Percentiles rank a stretch among this genome's conserved stretches.
phyloP scores from a whole-genome alignment of 1,140 invertebrate genomes.

The Adoxophyes honmai region DNA sequence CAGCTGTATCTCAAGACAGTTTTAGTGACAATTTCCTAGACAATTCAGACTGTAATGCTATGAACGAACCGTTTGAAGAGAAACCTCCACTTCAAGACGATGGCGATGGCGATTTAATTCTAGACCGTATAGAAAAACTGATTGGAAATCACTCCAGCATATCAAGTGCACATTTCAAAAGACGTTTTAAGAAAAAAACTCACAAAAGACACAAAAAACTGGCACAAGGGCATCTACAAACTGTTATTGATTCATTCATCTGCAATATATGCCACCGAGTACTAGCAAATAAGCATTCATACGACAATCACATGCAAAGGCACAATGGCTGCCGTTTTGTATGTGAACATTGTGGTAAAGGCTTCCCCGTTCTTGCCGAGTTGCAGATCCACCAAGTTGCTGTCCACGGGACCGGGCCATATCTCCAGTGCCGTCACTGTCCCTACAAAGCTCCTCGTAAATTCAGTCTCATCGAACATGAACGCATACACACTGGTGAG shows the following conservation, averaged over 20 bases:
- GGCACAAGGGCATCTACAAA: background rate
- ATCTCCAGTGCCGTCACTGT: slow-evolving; percentile 49
- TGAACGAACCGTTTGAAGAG: background rate
- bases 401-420: slow-evolving; percentile 44
- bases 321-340: slow-evolving; percentile 53
- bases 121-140: background rate
- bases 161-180: background rate
- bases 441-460: slow-evolving; percentile 50
- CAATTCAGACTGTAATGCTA: background rate
- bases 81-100: background rate
- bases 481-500: slow-evolving; percentile 56
- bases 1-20: background rate
- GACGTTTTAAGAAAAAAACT: background rate
- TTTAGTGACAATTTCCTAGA: slow-evolving; percentile 8
- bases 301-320: slow-evolving; percentile 57
- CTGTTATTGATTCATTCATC: slow-evolving; percentile 17
- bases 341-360: slow-evolving; percentile 62
- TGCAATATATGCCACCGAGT: slow-evolving; percentile 52
- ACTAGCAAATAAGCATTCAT: slow-evolving; percentile 48
- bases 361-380: slow-evolving; percentile 37
- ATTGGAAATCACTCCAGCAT: background rate
- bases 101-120: background rate
- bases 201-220: slow-evolving; percentile 17
- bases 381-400: slow-evolving; percentile 46
- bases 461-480: slow-evolving; percentile 53